Base-by-base conservation (phyloP, 2,888 invertebrate genomes). In the Drosophila hamatofila region DNA sequence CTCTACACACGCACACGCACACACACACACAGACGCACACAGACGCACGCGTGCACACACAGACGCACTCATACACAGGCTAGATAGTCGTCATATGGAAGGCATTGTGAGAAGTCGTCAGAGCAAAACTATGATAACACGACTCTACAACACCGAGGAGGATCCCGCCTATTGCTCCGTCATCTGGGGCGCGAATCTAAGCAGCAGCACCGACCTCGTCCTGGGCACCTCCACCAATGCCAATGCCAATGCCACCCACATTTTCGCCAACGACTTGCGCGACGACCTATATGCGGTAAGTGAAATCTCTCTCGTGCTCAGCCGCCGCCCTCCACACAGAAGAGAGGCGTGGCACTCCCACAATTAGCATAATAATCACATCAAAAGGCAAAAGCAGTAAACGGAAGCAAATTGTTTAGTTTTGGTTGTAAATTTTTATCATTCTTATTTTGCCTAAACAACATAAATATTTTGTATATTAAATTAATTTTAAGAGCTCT, bases 121-220 rank as follows among this genome's bases (percentile, higher is more conserved):
- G 49, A 57, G 57, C 75, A 21, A 21, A 55, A 90, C 80, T 86
- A 93, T 93, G 93, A 88, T 92, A 90, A 92, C 92, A 76, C 88
- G 90, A 81, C 90, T 93, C 39, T 92, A 92, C 75, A 90, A 92
- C 75, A 89, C 92, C 75, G 92, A 91, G 75, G 92, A 92, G 87
- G 92, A 92, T 85, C 91, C 92, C 74, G 89, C 86, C 79, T 90
- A 92, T 76, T 93, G 93, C 86, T 91, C 92, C 72, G 90, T 91
- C 82, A 89, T 92, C 77, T 92, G 92, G 92, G 92, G 92, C 70
- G 59, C 83, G 35, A 92, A 93, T 83, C 76, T 91, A 3, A 80
- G 58, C 68, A 69, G 35, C 54, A 57, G 48, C 72, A 69, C 62
- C 65, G 72, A 73, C 33, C 63, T 72, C 18, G 69, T 60, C 37